phyloP scores from a whole-genome alignment of 2,797 vertebrate species.

The Ptychadena robeensis region DNA sequence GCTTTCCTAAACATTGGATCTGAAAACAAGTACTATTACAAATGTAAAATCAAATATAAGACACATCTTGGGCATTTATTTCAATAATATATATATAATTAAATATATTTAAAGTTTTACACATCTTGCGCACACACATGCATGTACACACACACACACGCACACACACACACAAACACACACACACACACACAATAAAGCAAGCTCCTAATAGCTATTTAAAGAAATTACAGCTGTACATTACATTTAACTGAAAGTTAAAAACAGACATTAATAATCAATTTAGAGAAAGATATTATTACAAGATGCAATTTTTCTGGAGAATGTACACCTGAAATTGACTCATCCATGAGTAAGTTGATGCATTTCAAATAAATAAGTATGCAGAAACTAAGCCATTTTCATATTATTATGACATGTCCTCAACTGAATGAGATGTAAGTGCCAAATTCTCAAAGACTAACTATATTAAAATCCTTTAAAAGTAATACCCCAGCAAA shows the following conservation, averaged over 20 bases:
- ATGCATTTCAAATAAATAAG: slow-evolving; percentile 18
- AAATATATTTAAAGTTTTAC: no score
- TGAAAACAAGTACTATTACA: no score
- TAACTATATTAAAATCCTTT: slow-evolving; percentile 26
- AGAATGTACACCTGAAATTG: slow-evolving; percentile 5
- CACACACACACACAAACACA: no score
- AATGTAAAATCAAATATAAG: no score
- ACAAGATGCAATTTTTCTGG: not conserved
- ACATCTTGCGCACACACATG: no score
- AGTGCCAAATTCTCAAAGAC: slow-evolving; percentile 39
- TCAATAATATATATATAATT: no score
- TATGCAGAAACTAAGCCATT: slow-evolving; percentile 39
- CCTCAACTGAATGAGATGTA: slow-evolving; percentile 43
- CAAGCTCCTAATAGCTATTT: not conserved
- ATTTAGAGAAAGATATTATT: slow-evolving; percentile 13
- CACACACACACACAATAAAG: no score
- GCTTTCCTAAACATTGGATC: no score
- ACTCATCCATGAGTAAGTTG: slow-evolving; percentile 11
- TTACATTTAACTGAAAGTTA: no score
- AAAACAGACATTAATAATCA: not conserved
- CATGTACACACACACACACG: no score
- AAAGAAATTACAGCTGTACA: no score
- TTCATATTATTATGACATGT: slow-evolving; percentile 38
- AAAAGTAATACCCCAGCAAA: slow-evolving; percentile 38
- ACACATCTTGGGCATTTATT: no score